phyloP scores from a whole-genome alignment of 2,888 invertebrate genomes.

The Drosophila affinis region DNA sequence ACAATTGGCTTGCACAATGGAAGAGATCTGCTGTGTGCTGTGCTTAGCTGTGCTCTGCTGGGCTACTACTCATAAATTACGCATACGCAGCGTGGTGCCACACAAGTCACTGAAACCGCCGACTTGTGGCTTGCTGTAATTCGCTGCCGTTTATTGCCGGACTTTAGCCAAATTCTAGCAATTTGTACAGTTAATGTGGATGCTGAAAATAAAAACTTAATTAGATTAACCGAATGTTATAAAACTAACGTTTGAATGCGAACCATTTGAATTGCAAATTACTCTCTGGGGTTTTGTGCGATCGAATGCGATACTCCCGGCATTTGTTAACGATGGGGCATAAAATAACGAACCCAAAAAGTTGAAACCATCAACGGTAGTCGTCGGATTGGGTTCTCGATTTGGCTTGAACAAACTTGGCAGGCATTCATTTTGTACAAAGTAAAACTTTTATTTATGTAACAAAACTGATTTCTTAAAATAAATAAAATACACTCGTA shows the following conservation, averaged over 20 bases:
- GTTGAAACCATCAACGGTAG: constrained; percentile 39
- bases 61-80: constrained; percentile 55
- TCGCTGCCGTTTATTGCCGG: constrained; percentile 8
- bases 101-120: background rate
- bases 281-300: constrained; percentile 42
- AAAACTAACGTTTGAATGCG: constrained; percentile 45
- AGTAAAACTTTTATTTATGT: constrained; percentile 43
- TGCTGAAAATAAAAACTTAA: constrained; percentile 49
- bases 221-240: constrained; percentile 50
- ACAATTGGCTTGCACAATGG: constrained; percentile 42
- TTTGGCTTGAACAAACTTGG: no score
- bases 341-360: constrained; percentile 31
- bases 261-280: constrained; percentile 59
- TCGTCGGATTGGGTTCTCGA: constrained; percentile 18
- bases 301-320: constrained; percentile 35
- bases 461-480: background rate
- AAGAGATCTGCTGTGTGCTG: no score
- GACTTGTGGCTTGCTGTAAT: background rate
- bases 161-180: constrained; percentile 23
- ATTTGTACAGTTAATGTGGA: constrained; percentile 57
- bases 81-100: constrained; percentile 49
- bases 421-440: constrained; percentile 45
- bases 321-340: constrained; percentile 47
- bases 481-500: no score
- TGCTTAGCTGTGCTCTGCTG: no score